phyloP scores from a whole-genome alignment of 1,140 invertebrate genomes.

The Tetranychus urticae region DNA sequence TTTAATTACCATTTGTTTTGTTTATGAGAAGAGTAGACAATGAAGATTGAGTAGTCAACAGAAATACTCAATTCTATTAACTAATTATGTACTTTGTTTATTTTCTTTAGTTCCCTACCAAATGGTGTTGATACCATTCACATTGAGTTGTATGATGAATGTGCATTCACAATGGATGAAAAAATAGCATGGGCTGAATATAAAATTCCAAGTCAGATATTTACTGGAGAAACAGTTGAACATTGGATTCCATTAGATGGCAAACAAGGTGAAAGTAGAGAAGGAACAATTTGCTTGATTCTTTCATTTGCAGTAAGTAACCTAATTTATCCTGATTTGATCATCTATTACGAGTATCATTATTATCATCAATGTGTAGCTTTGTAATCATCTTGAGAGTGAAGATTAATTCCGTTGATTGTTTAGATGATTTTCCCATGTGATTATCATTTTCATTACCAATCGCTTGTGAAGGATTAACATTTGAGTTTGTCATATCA shows the following conservation, averaged over 20 bases:
- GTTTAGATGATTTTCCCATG: too few relatives aligned
- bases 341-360: neutral
- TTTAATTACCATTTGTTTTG: too few relatives aligned
- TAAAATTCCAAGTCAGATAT: conserved; percentile 50
- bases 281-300: conserved; percentile 45
- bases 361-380: neutral
- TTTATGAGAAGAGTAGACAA: too few relatives aligned
- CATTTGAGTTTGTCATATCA: too few relatives aligned
- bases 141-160: conserved; percentile 87
- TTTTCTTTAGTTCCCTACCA: conserved; percentile 44
- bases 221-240: conserved; percentile 66
- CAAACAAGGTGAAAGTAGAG: conserved; percentile 72
- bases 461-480: too few relatives aligned
- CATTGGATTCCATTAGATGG: conserved; percentile 78
- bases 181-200: conserved; percentile 66
- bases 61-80: too few relatives aligned
- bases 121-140: conserved; percentile 63
- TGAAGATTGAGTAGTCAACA: too few relatives aligned
- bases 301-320: conserved; percentile 35
- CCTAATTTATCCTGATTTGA: neutral
- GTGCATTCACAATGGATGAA: conserved; percentile 84
- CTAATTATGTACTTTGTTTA: conserved; percentile 1
- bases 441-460: too few relatives aligned
- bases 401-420: too few relatives aligned
- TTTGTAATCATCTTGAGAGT: too few relatives aligned